Evolutionary conservation across 2,113 vertebrate genomes (phyloP).

Genomic region (Pluvialis apricaria): DNA sequence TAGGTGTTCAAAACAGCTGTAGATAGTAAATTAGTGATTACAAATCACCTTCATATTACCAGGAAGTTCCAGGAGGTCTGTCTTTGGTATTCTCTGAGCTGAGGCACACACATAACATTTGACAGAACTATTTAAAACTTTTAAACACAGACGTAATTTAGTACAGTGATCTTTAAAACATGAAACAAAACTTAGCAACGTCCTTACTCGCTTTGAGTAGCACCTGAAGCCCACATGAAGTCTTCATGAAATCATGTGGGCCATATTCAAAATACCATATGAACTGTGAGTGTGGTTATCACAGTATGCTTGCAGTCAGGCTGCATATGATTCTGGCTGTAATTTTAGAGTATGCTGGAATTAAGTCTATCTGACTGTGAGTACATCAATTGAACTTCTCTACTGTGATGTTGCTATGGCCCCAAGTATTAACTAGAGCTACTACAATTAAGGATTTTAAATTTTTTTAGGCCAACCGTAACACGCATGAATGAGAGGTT

Average conservation of each 20-base stretch:
- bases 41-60: neutral
- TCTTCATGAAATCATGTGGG: neutral
- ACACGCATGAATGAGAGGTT: neutral
- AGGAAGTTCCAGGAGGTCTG: neutral
- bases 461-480: neutral
- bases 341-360: neutral
- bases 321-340: neutral
- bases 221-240: neutral
- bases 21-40: neutral
- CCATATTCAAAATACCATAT: neutral
- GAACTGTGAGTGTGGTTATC: neutral
- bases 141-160: neutral
- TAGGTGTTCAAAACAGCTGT: neutral
- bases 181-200: neutral
- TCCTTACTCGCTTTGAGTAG: neutral
- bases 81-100: neutral
- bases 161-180: neutral
- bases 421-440: neutral
- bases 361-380: neutral
- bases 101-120: neutral
- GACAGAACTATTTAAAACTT: neutral
- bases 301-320: neutral
- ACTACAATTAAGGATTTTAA: neutral
- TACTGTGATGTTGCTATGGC: neutral
- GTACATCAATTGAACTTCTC: neutral